Evolutionary conservation across 2,113 vertebrate species (phyloP).

Genomic region (Butastur rufipennis): DNA sequence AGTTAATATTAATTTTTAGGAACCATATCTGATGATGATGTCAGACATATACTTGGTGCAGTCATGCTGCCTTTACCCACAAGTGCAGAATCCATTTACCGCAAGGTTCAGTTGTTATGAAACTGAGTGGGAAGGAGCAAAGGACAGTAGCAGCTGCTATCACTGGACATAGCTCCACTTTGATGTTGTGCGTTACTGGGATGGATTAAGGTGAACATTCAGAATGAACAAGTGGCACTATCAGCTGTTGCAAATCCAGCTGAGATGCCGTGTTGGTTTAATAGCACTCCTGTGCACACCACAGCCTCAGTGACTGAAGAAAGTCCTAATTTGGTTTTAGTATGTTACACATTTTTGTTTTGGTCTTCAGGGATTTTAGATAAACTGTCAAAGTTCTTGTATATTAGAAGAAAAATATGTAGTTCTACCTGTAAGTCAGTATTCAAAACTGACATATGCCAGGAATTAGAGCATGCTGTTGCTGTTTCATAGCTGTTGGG

Average conservation of each 20-base stretch:
- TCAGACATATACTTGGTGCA: background rate
- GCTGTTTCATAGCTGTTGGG: conserved; percentile 6
- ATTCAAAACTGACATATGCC: background rate
- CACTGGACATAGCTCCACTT: background rate
- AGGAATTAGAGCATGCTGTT: background rate
- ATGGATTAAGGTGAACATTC: background rate
- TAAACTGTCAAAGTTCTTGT: background rate
- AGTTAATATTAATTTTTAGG: background rate
- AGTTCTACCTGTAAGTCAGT: background rate
- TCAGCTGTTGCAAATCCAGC: background rate
- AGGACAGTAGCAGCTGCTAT: background rate
- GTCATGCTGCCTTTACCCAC: background rate
- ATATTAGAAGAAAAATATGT: background rate
- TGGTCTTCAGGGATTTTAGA: background rate
- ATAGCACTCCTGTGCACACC: background rate
- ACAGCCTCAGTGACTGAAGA: background rate
- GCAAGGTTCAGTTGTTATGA: background rate
- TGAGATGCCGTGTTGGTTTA: background rate
- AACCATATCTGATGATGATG: background rate
- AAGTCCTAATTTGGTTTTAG: background rate
- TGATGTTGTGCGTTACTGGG: background rate
- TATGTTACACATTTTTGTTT: background rate
- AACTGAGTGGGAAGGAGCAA: background rate
- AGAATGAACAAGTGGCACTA: background rate
- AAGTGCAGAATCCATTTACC: background rate